Conservation (phyloP, 1,140 invertebrate genomes). For the Cyrtorhinus lividipennis region DNA sequence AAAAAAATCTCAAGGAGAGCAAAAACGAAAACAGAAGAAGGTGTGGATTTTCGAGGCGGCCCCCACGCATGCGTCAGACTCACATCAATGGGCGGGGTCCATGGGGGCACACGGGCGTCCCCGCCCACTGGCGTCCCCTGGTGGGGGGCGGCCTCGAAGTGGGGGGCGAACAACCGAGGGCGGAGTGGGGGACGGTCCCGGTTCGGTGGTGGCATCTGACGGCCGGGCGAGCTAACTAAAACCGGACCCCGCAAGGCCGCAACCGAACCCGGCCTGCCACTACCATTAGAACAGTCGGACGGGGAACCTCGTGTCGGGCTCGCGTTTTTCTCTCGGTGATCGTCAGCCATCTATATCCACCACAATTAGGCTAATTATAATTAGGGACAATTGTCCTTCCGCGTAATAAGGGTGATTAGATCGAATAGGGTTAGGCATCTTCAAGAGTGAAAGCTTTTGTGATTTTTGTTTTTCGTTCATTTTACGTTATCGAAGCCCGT, state of each 20-base stretch:
- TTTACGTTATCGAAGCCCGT: too few species aligned
- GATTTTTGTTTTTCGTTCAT: slow-evolving; percentile 6
- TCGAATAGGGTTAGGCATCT: slow-evolving; percentile 4
- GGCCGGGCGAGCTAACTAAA: background rate
- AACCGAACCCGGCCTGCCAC: slow-evolving; percentile 3
- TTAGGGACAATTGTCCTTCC: slow-evolving; percentile 14
- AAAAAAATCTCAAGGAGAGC: background rate
- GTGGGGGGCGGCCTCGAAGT: too few species aligned
- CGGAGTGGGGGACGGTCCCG: background rate
- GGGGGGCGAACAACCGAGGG: too few species aligned
- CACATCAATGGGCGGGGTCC: background rate
- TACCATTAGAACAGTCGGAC: slow-evolving; percentile 14
- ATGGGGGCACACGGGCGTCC: background rate
- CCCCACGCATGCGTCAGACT: background rate
- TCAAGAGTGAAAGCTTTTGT: background rate
- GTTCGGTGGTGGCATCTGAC: background rate
- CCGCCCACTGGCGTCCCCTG: background rate
- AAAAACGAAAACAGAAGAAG: background rate
- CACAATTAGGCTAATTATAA: slow-evolving; percentile 16
- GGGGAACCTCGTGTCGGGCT: slow-evolving; percentile 11
- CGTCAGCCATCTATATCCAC: slow-evolving; percentile 6
- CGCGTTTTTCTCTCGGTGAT: background rate
- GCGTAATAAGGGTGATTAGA: slow-evolving; percentile 14
- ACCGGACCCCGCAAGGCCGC: slow-evolving; percentile 3
- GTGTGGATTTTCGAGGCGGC: background rate